A percentile compares a stretch with the other conserved stretches of the same genome.
Evolutionary conservation across 2,113 vertebrate species (phyloP).

Genomic region (Notiomystis cincta): DNA sequence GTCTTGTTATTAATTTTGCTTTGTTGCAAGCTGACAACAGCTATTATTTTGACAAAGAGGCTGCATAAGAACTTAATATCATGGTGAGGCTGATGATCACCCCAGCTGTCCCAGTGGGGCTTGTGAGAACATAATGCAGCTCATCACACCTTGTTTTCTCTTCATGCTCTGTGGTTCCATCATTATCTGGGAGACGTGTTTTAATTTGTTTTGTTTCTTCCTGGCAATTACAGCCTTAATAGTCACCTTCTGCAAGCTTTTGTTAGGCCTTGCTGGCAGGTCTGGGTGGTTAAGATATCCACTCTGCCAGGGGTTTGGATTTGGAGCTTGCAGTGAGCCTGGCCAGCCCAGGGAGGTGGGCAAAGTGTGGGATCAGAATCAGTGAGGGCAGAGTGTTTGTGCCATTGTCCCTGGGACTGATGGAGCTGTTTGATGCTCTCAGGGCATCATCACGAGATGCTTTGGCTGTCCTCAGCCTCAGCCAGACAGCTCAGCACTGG

Average conservation of each 20-base stretch:
- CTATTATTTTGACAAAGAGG: background rate
- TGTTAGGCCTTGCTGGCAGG: background rate
- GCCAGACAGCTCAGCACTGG: background rate
- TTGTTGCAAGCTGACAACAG: background rate
- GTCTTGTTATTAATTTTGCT: background rate
- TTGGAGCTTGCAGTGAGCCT: background rate
- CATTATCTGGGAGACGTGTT: background rate
- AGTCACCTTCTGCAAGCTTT: background rate
- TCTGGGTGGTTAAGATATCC: background rate
- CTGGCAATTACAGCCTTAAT: background rate
- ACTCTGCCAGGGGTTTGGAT: background rate
- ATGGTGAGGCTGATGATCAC: background rate
- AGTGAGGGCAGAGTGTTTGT: background rate
- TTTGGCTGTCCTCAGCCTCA: background rate
- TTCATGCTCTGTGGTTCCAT: background rate
- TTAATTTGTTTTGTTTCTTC: background rate
- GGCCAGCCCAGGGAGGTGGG: background rate
- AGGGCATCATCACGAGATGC: background rate
- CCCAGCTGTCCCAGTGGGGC: background rate
- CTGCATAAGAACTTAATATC: background rate
- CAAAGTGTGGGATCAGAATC: accelerated
- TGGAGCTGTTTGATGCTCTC: background rate
- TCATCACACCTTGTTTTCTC: background rate
- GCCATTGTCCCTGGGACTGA: background rate
- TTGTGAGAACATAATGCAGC: background rate